Evolutionary conservation across 1,140 invertebrate species (phyloP).

Genomic region (Colletes latitarsis): DNA sequence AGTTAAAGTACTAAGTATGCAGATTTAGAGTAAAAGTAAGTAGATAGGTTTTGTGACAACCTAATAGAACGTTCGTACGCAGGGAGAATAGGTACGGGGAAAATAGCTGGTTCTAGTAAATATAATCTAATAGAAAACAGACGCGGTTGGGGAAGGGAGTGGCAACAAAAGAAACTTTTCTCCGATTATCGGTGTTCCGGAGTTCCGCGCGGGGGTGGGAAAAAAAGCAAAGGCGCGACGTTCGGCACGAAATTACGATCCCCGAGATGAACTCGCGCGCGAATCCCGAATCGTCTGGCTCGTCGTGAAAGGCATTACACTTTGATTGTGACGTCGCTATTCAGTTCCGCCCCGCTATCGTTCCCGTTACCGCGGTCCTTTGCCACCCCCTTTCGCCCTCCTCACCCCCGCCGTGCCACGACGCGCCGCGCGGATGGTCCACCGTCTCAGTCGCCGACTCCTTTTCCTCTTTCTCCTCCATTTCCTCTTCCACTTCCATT

Average conservation of each 20-base stretch:
- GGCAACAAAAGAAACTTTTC: no score
- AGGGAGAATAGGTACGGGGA: no score
- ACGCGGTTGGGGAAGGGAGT: no score
- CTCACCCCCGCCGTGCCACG: no score
- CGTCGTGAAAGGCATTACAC: constrained; percentile 6
- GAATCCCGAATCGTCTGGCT: constrained; percentile 9
- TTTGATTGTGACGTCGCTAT: constrained; percentile 13
- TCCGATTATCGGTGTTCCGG: background rate
- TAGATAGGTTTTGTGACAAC: no score
- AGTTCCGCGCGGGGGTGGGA: background rate
- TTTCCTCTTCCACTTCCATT: background rate
- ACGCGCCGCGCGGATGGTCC: no score
- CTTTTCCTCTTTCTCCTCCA: background rate
- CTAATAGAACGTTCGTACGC: no score
- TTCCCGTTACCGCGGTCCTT: constrained; percentile 5
- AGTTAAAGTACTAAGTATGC: no score
- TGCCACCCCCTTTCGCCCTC: background rate
- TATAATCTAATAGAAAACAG: no score
- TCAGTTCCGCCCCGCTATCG: constrained; percentile 16
- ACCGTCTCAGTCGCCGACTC: no score
- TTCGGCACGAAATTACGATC: constrained; percentile 2
- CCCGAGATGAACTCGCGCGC: constrained; percentile 8
- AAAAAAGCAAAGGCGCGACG: background rate
- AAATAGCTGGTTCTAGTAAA: no score
- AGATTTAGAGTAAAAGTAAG: no score